These are phyloP conservation scores for Metallyticus violacea DNA, from an alignment of 2,888 invertebrate genomes.

Conservation along the genomic window DNA sequence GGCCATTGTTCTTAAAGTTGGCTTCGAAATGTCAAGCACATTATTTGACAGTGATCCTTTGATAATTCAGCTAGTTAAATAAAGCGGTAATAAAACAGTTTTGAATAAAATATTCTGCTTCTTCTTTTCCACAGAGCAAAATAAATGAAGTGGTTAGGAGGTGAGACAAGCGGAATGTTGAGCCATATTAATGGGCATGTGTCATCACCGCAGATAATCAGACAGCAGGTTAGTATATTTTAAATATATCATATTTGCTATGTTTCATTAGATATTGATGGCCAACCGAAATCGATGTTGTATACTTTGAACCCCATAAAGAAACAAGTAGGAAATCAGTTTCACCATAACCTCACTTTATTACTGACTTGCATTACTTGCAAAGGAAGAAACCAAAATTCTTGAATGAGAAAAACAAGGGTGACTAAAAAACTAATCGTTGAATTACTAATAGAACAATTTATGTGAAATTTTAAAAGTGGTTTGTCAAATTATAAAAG, in stretches of 20 bases:
- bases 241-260: not conserved
- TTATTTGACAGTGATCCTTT: not conserved
- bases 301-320: not conserved
- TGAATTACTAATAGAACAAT: too few relatives aligned
- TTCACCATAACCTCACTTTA: not conserved
- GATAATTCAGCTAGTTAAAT: not conserved
- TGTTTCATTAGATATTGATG: not conserved
- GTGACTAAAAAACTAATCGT: too few relatives aligned
- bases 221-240: constrained; percentile 36
- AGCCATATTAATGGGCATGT: constrained; percentile 40
- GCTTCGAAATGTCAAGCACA: constrained; percentile 14
- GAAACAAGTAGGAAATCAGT: not conserved
- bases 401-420: too few relatives aligned
- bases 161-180: constrained; percentile 40
- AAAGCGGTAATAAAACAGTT: not conserved
- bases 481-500: too few relatives aligned
- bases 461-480: too few relatives aligned
- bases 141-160: constrained; percentile 42
- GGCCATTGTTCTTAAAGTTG: constrained; percentile 11
- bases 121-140: constrained; percentile 24
- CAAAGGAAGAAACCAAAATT: too few relatives aligned
- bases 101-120: not conserved
- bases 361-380: not conserved
- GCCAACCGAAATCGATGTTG: not conserved
- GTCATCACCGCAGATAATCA: constrained; percentile 35